A percentile compares a stretch with the other conserved stretches of the same genome.
Conservation (phyloP, 37 sponge, comb jelly and placozoan species). For the Diacarnus erythraeanus region DNA sequence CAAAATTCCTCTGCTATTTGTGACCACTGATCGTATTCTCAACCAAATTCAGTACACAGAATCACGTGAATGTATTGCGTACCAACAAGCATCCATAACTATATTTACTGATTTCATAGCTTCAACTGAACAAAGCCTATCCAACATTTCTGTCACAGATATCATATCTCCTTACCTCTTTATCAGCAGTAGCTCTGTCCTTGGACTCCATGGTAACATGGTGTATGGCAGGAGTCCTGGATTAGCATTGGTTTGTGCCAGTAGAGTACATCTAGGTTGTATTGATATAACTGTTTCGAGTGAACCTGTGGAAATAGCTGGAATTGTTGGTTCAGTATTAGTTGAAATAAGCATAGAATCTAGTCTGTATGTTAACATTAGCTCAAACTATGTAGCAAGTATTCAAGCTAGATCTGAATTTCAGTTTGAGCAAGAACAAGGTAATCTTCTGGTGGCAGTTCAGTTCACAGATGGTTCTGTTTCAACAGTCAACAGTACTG, state of each 20-base stretch:
- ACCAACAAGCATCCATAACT: slow-evolving; percentile 39
- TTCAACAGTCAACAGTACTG: slow-evolving; percentile 1
- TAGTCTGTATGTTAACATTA: not conserved
- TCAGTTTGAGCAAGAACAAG: slow-evolving; percentile 42
- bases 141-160: slow-evolving; percentile 38
- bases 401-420: slow-evolving; percentile 25
- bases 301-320: slow-evolving; percentile 4
- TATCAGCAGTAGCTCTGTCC: not conserved
- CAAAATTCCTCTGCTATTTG: not conserved
- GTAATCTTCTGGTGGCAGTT: slow-evolving; percentile 20
- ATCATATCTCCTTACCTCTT: slow-evolving; percentile 2
- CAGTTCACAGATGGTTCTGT: slow-evolving; percentile 32
- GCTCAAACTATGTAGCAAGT: not conserved
- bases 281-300: slow-evolving; percentile 9
- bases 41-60: slow-evolving; percentile 31
- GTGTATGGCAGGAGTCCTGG: slow-evolving; percentile 26
- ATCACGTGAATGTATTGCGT: not conserved
- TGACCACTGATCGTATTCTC: slow-evolving; percentile 24
- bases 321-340: not conserved
- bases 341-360: slow-evolving; percentile 1
- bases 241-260: not conserved
- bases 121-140: not conserved
- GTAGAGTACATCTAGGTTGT: not conserved
- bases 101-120: slow-evolving; percentile 43
- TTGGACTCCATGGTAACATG: not conserved